A percentile compares a stretch with the other conserved stretches of the same genome.
Evolutionary conservation across 2,888 invertebrate genomes (phyloP).

Genomic region (Polylopha cassiicola): DNA sequence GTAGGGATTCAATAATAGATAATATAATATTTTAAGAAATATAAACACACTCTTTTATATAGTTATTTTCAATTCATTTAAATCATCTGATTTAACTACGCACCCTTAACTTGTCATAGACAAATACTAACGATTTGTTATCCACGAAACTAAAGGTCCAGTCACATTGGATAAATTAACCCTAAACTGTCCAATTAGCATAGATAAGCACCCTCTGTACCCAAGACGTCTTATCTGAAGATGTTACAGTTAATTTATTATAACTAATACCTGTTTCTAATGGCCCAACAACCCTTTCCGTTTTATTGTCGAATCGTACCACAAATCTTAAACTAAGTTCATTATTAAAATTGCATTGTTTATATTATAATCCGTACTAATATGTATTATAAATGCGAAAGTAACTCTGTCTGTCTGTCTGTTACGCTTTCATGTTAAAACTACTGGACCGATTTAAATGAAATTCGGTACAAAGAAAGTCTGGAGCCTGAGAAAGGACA

Average conservation of each 20-base stretch:
- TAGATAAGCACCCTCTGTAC: conserved; percentile 25
- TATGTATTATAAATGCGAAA: no score
- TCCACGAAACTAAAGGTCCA: conserved; percentile 19
- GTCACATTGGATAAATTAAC: conserved; percentile 22
- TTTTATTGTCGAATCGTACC: no score
- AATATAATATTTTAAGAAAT: conserved; percentile 17
- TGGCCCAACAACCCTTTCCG: no score
- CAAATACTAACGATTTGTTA: conserved; percentile 20
- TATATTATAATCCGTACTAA: no score
- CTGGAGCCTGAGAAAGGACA: no score
- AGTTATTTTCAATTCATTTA: conserved; percentile 36
- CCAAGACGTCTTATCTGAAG: conserved; percentile 26
- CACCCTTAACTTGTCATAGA: conserved; percentile 21
- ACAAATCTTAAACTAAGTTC: no score
- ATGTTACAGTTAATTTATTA: conserved; percentile 20
- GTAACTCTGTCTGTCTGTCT: no score
- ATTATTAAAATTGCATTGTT: no score
- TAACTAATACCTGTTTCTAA: conserved; percentile 15
- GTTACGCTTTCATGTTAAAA: no score
- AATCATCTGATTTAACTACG: no score
- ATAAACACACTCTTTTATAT: conserved; percentile 8
- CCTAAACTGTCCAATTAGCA: conserved; percentile 24
- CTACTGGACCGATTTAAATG: no score
- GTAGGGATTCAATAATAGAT: conserved; percentile 7
- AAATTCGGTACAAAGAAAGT: no score